Base-by-base conservation (phyloP, 2,797 vertebrate genomes). In the Myripristis murdjan region DNA sequence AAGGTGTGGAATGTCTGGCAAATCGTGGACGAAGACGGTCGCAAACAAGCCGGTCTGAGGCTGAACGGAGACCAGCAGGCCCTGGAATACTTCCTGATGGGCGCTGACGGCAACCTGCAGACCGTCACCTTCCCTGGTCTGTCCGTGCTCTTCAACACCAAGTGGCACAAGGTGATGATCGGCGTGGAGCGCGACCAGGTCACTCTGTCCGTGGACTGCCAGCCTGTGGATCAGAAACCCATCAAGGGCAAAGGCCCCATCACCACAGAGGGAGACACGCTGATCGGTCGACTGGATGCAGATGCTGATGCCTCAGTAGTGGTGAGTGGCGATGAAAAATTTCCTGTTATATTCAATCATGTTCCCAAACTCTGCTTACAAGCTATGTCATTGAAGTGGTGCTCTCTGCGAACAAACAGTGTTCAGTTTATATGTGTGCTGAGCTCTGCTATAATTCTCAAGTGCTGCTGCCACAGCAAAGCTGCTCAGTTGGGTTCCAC, bases 1-100 rank as follows among this genome's bases (percentile, higher is more conserved):
- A 95, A 96, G 68, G 94, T 95, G 85, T 96, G 95, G 95, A 95
- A 95, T 66, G 76, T 96, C 58, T 96, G 95, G 95, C 95, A 96
- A 64, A 79, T 96, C 6, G 89, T 96, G 73, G 95, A 95, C 1
- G 94, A 95, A 48, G 92, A 93, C 0, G 93, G 94, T 1, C 23
- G 84, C 72, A 95, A 95, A 70, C 95, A 95, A 70, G 95, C 91
- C 0, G 95, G 95, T 1, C 85, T 96, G 87, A 84, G 95, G 64
- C 87, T 96, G 52, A 95, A 96, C 0, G 95, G 95, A 0, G 94
- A 95, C 73, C 92, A 92, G 86, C 95, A 95, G 89, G 88, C 94
- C 2, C 85, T 96, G 72, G 95, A 96, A 85, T 95, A 95, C 88
- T 95, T 95, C 87, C 93, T 96, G 51, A 95, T 91, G 83, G 93